These are phyloP conservation scores for Cheilosia variabilis DNA, from an alignment of 2,888 invertebrate species.

Conservation along the genomic window DNA sequence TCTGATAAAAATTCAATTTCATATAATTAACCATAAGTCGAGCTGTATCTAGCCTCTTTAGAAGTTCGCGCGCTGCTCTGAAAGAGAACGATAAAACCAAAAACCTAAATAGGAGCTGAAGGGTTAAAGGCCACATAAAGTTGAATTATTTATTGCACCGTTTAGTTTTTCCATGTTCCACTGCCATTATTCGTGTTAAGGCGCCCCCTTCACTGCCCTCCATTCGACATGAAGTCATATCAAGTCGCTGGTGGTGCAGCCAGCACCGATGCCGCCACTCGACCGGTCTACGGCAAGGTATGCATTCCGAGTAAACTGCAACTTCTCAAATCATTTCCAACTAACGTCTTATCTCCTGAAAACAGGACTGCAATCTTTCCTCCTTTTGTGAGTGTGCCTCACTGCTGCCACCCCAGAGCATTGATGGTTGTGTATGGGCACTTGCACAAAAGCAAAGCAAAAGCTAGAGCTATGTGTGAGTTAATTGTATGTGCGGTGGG, in stretches of 20 bases:
- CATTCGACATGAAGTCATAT: constrained; percentile 65
- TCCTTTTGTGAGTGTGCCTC: constrained; percentile 24
- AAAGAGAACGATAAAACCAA: constrained; percentile 58
- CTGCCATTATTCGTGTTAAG: constrained; percentile 71
- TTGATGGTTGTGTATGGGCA: constrained; percentile 31
- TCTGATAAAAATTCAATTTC: constrained; percentile 75
- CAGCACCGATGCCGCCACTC: constrained; percentile 11
- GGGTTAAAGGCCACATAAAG: constrained; percentile 72
- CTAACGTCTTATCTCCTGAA: constrained; percentile 72
- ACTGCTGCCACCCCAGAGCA: constrained; percentile 24
- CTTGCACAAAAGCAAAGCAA: constrained; percentile 19
- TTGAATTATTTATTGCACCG: constrained; percentile 74
- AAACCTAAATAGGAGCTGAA: constrained; percentile 71
- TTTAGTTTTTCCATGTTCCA: constrained; percentile 73
- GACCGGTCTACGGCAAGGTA: constrained; percentile 37
- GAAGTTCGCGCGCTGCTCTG: constrained; percentile 25
- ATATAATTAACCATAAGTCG: constrained; percentile 67
- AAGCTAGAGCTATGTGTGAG: constrained; percentile 49
- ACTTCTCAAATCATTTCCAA: constrained; percentile 74
- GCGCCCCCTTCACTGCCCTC: constrained; percentile 26
- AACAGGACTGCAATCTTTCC: constrained; percentile 70
- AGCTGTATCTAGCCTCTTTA: constrained; percentile 41
- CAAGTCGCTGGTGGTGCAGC: constrained; percentile 34
- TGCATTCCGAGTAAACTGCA: constrained; percentile 66
- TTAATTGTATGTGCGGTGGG: constrained; percentile 65